phyloP scores from a whole-genome alignment of 1,140 invertebrate genomes.

The Probaryconus sp. region DNA sequence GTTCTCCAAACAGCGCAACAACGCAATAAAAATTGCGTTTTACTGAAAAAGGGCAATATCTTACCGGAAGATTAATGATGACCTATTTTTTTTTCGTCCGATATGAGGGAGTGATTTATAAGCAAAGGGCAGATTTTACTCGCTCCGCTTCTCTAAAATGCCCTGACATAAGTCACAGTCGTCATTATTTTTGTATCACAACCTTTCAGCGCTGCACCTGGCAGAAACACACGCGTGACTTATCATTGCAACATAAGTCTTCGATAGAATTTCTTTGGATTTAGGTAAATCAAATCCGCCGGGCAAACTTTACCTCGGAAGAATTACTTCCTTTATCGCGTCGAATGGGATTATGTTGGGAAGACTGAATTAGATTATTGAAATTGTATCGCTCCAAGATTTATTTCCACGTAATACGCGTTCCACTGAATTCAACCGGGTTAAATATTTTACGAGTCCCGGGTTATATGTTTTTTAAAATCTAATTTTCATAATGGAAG shows the following conservation, averaged over 20 bases:
- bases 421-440: no score
- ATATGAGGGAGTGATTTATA: slow-evolving; percentile 59
- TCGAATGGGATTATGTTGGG: no score
- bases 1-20: slow-evolving; percentile 33
- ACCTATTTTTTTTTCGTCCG: slow-evolving; percentile 50
- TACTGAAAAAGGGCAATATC: slow-evolving; percentile 51
- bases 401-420: no score
- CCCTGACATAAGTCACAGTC: slow-evolving; percentile 56
- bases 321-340: slow-evolving; percentile 32
- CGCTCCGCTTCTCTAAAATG: slow-evolving; percentile 52
- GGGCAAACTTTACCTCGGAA: slow-evolving; percentile 34
- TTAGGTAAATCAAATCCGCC: slow-evolving; percentile 41
- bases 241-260: slow-evolving; percentile 55
- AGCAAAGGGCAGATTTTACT: slow-evolving; percentile 49
- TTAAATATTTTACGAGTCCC: no score
- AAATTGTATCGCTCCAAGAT: no score
- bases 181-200: slow-evolving; percentile 62
- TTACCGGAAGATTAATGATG: slow-evolving; percentile 51
- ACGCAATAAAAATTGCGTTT: slow-evolving; percentile 51
- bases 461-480: no score
- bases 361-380: no score
- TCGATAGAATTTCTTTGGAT: slow-evolving; percentile 40
- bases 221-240: slow-evolving; percentile 50
- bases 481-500: no score
- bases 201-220: slow-evolving; percentile 55